Evolutionary conservation across 2,888 invertebrate species (phyloP), one percentile per base, ranked within the genome.

Genomic region (Aspidapion aeneum): DNA sequence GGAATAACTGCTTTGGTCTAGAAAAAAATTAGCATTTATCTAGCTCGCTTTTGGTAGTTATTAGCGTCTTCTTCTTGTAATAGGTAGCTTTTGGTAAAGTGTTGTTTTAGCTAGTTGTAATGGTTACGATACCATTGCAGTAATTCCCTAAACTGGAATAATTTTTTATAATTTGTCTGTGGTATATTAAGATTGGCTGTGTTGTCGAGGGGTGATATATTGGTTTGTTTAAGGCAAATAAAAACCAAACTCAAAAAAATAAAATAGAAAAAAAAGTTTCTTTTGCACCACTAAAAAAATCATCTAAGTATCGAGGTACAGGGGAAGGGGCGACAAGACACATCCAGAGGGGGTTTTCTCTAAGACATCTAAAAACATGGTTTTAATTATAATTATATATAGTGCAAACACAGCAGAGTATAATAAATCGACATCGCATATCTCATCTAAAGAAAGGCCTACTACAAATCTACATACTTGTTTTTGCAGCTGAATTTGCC

Each of bases 401-500:
- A 63, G 65, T 67, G 67, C 66, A 70, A 77, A 78, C 75, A 78
- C 73, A 77, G 75, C 76, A 77, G 73, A 58, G 62, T 58, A 35
- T 35, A 35, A 35, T 35, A 35, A 62, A 61, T 50, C 55, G 58
- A 58, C 61, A 74, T 75, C 72, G 74, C 77, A 78, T 35, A 35
- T 76, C 74, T 75, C 76, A 78, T 74, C 77, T 75, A 77, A 76
- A 70, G 73, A 63, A 75, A 77, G 75, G 77, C 78, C 78, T 78
- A 78, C 79, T 79, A 77, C 75, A 80, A 82, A 80, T 35, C 83
- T 84, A 84, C 84, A 82, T 84, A 84, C 84, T 84, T 84, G 84
- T 83, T 83, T 69, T 80, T 83, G 83, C 83, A 81, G 83, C 83
- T 82, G 82, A 83, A 82, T 80, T 81, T 81, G 82, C 82, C 82